Conservation (phyloP, 2,888 invertebrate genomes). For the Sesia bembeciformis region DNA sequence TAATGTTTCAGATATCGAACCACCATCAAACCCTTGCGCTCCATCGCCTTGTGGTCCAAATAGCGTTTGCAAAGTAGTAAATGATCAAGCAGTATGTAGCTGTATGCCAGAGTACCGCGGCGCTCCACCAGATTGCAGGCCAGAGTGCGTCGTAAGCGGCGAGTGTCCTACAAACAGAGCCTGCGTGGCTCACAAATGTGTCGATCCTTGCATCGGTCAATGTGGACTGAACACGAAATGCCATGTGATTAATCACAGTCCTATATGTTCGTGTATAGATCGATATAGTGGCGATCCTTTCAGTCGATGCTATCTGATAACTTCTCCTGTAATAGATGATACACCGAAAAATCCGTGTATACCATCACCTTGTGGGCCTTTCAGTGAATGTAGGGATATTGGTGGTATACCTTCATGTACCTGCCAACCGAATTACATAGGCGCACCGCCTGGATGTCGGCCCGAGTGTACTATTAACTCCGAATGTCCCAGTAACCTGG, state of each 20-base stretch:
- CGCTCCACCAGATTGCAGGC: conserved; percentile 80
- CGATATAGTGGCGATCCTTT: conserved; percentile 80
- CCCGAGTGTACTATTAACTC: conserved; percentile 82
- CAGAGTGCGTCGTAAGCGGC: conserved; percentile 81
- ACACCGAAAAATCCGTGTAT: conserved; percentile 69
- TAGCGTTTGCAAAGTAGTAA: conserved; percentile 83
- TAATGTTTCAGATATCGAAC: conserved; percentile 39
- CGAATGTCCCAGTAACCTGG: conserved; percentile 83
- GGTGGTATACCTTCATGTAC: conserved; percentile 77
- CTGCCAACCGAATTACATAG: conserved; percentile 78
- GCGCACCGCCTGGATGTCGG: conserved; percentile 80
- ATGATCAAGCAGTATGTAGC: conserved; percentile 81
- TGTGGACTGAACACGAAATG: conserved; percentile 84
- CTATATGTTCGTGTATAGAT: conserved; percentile 78
- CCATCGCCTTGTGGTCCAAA: conserved; percentile 90
- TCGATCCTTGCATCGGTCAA: conserved; percentile 81
- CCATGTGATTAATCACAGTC: conserved; percentile 81
- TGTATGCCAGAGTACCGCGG: conserved; percentile 79
- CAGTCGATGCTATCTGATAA: conserved; percentile 66
- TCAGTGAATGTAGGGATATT: conserved; percentile 77
- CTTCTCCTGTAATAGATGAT: conserved; percentile 13
- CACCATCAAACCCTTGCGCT: conserved; percentile 75
- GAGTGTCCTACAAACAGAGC: conserved; percentile 81
- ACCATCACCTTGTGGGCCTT: conserved; percentile 79
- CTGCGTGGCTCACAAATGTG: conserved; percentile 80